Percentiles rank a stretch among this genome's conserved stretches.
phyloP scores from a whole-genome alignment of 1,140 invertebrate species.

The Euwallacea similis region DNA sequence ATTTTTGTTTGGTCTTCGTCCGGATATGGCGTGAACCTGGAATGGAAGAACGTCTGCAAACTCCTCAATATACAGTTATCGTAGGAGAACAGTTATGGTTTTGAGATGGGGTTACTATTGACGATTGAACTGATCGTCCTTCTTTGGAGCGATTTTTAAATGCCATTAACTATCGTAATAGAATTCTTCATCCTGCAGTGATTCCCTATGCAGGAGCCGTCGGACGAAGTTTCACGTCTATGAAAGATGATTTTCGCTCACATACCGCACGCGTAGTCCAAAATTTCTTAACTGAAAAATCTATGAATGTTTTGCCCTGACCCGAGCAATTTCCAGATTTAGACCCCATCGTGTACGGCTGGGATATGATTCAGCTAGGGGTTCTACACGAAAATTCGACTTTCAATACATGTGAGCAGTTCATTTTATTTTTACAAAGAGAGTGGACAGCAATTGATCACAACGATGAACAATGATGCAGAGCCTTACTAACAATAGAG shows the following conservation, averaged over 20 bases:
- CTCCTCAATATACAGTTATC: too few relatives aligned
- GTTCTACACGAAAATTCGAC: neutral
- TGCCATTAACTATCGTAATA: neutral
- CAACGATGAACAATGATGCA: too few relatives aligned
- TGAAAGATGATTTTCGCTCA: neutral
- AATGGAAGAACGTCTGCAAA: too few relatives aligned
- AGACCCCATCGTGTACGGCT: neutral
- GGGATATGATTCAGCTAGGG: neutral
- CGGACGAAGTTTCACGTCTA: neutral
- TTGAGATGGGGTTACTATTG: too few relatives aligned
- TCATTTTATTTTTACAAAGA: neutral
- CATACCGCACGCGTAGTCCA: neutral
- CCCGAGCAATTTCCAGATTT: neutral
- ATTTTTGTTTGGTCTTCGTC: too few relatives aligned
- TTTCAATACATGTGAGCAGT: neutral
- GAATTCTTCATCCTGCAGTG: neutral
- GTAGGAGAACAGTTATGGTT: too few relatives aligned
- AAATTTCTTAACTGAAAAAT: neutral
- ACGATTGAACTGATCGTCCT: neutral
- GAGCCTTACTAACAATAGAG: too few relatives aligned
- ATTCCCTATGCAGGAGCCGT: slow-evolving; percentile 3
- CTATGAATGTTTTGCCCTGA: neutral
- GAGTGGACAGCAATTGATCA: neutral
- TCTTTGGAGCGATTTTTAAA: neutral
- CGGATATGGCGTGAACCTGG: too few relatives aligned